Base-by-base conservation (phyloP, 2,888 invertebrate species). In the Synanthedon vespiformis region DNA sequence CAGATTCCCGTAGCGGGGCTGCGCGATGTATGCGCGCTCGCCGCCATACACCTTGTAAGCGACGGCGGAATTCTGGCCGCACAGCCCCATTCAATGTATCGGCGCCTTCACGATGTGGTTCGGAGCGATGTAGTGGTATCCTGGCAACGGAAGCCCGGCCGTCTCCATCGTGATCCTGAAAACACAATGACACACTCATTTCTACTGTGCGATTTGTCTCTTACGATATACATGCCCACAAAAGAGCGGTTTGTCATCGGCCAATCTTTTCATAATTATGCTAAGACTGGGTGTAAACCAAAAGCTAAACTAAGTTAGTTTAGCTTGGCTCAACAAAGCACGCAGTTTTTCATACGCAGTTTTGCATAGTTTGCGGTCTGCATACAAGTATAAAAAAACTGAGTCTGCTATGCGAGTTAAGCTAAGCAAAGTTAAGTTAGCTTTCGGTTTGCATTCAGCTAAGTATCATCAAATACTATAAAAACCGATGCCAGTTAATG, bases 141-240 rank as follows among this genome's bases (percentile, higher is more conserved):
- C 94, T 58, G 94, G 94, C 89, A 95, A 92, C 71, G 95, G 95
- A 88, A 96, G 90, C 59, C 95, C 95, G 66, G 96, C 95, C 54
- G 96, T 96, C 90, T 96, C 96, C 95, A 96, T 95, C 57, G 95
- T 94, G 94, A 96, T 95, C 92, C 96, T 96, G 92, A 57, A 92
- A 91, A 34, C 10, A 34, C 34, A 34, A 34, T 34, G 34, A 34
- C 34, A 34, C 34, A 6, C 8, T 34, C 81, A 65, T 61, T 55
- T 71, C 65, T 74, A 55, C 58, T 53, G 6, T 74, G 12, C 18
- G n/a, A 12, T 47, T 8, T 34, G 34, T 10, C 6, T 34, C 6
- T 44, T n/a, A 1, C 47, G 10, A 44, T 14, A n/a, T 14, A 14
- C 47, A 44, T 14, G 2, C 6, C 14, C n/a, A n/a, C 47, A 44